Evolutionary conservation across 2,113 vertebrate genomes (phyloP), one percentile per base, ranked within the genome.

Genomic region (Cyanoramphus novaezelandiae): DNA sequence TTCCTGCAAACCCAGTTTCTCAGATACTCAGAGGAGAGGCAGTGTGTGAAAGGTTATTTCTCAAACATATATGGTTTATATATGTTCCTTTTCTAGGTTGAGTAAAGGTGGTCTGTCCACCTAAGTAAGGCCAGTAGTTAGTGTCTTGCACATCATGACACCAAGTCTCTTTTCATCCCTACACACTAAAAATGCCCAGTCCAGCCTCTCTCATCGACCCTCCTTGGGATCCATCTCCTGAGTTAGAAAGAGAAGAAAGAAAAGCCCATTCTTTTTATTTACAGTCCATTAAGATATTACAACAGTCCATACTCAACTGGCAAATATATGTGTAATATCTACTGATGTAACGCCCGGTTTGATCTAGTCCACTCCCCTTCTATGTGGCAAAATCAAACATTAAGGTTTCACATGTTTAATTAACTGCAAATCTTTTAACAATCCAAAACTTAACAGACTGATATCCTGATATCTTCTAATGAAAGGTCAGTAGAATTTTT

Each of bases 91-190:
- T 87, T 78, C 33, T 3, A 5, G 4, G 2, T 60, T 50, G 43
- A n/a, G 21, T 81, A 60, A 70, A 81, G 39, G 33, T 13, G 4
- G 7, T 13, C 27, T 2, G 1, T 43, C 21, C 24, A 44, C 10
- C 27, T 65, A 41, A 27, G 7, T n/a, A 43, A 86, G 24, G 44
- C 3, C 2, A 6, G 24, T 49, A 35, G 14, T 35, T 52, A 6
- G 0, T 13, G 17, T 53, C 27, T 49, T 41, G 16, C 2, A 5
- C 2, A 1, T 11, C 0, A 33, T 55, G 44, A 37, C 24, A 35
- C 13, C 7, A 1, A 59, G 16, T 60, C 33, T 7, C 35, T 69
- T 87, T 81, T 64, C 3, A 4, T 60, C 39, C 23, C 23, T 46
- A 5, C 28, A 8, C 47, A 21, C 8, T 43, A 13, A 13, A 35